Conservation (phyloP, 2,113 vertebrate species). For the Etheostoma spectabile region DNA sequence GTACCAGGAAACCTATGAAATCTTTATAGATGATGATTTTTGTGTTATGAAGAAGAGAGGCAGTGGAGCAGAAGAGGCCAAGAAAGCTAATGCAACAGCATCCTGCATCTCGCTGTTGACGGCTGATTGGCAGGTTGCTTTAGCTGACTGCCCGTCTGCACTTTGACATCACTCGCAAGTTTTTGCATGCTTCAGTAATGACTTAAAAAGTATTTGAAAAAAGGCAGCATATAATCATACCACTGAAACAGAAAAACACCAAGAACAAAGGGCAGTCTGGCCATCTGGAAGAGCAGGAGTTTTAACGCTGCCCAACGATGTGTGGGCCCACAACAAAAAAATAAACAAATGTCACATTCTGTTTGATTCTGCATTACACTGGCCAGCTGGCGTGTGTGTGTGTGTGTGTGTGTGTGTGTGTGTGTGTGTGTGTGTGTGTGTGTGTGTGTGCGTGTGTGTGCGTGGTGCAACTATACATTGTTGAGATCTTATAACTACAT, state of each 20-base stretch:
- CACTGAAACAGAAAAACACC: constrained; percentile 26
- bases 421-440: not conserved
- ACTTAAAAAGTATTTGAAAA: constrained; percentile 28
- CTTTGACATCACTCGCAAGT: not conserved
- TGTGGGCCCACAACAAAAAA: constrained; percentile 24
- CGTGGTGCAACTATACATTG: constrained; percentile 4
- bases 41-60: not conserved
- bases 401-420: not conserved
- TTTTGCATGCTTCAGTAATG: constrained; percentile 13
- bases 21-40: constrained; percentile 10
- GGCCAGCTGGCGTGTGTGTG: constrained; percentile 34
- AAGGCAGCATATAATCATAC: not conserved
- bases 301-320: constrained; percentile 13
- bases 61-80: not conserved
- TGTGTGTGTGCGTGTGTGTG: not conserved
- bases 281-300: constrained; percentile 51
- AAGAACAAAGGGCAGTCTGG: constrained; percentile 24
- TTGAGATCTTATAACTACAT: not conserved
- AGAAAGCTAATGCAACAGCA: not conserved
- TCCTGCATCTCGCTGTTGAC: constrained; percentile 11
- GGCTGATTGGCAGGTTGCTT: constrained; percentile 35
- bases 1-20: constrained; percentile 14
- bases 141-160: constrained; percentile 22
- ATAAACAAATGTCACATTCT: constrained; percentile 29
- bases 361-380: constrained; percentile 27